Percentiles rank a stretch among this genome's conserved stretches.
phyloP scores from a whole-genome alignment of 2,797 vertebrate genomes.

The Phataginus tetradactyla region DNA sequence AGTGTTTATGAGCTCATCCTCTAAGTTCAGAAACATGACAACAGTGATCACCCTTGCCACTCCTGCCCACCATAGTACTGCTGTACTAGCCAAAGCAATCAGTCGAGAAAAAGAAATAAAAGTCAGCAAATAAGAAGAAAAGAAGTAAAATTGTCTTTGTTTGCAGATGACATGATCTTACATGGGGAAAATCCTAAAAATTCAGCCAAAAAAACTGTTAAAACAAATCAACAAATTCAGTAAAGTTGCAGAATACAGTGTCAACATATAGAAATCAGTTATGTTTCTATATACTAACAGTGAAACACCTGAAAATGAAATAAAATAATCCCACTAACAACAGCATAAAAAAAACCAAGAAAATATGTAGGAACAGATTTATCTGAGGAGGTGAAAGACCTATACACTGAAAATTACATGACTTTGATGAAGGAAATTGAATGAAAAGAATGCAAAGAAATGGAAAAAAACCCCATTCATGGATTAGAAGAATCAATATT shows the following conservation, averaged over 20 bases:
- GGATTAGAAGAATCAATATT: not conserved
- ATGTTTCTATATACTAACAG: not conserved
- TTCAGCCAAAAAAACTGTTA: not conserved
- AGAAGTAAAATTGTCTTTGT: not conserved
- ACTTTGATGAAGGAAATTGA: not conserved
- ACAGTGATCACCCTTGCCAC: not conserved
- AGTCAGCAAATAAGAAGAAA: not conserved
- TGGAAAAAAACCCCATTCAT: not conserved
- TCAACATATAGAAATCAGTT: not conserved
- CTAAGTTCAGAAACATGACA: not conserved
- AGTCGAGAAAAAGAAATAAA: not conserved
- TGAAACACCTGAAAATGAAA: not conserved
- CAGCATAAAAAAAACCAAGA: not conserved
- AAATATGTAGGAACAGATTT: not conserved
- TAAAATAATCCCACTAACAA: not conserved
- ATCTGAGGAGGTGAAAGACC: not conserved
- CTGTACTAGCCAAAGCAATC: not conserved
- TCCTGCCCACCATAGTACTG: not conserved
- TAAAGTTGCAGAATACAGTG: not conserved
- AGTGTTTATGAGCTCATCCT: not conserved
- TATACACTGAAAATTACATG: not conserved
- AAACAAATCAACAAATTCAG: not conserved
- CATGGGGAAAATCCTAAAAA: not conserved
- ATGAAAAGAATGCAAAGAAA: not conserved
- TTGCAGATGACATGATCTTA: not conserved